Evolutionary conservation across 2,888 invertebrate genomes (phyloP), one percentile per base, ranked within the genome.

Genomic region (Caenorhabditis parvicauda): DNA sequence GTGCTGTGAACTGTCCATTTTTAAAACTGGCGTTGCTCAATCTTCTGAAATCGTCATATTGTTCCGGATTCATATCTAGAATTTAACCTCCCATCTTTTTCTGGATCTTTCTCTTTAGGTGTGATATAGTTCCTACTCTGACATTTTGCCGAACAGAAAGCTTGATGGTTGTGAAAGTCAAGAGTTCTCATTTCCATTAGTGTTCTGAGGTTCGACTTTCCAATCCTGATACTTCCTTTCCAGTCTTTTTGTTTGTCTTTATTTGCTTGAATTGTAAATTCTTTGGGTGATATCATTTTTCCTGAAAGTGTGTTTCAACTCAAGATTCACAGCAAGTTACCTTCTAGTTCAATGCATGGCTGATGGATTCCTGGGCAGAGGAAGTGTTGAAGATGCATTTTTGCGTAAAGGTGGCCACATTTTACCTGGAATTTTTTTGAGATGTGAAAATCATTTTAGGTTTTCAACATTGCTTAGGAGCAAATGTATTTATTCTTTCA

Each of bases 221-320:
- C 80, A 28, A 83, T 80, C 50, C 83, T 72, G 32, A 83, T 82
- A 27, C 82, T 82, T 64, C 83, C 83, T 64, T 83, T 83, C 83
- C 83, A 83, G 67, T 83, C 83, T 64, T 83, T 83, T 45, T 83
- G 80, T 56, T 81, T 82, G 45, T 82, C 82, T 61, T 84, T 84
- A 49, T 82, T 82, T 9, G 82, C 83, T 56, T 82, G 74, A 1
- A 83, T 77, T 28, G 82, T 82, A 65, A 83, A 83, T 47, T 80
- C 77, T 50, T 83, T 82, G 7, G 83, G 83, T 22, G 82, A 81
- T 48, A 83, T 78, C 65, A 83, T 45, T 39, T 61, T 49, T 5
- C 54, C 46, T 58, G 24, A 44, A 50, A 32, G 1, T 59, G n/a
- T 27, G 14, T 21, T 55, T 21, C 25, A 29, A 24, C 17, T 19